Evolutionary conservation across 2,888 invertebrate species (phyloP).

Genomic region (Rhamnusium bicolor): DNA sequence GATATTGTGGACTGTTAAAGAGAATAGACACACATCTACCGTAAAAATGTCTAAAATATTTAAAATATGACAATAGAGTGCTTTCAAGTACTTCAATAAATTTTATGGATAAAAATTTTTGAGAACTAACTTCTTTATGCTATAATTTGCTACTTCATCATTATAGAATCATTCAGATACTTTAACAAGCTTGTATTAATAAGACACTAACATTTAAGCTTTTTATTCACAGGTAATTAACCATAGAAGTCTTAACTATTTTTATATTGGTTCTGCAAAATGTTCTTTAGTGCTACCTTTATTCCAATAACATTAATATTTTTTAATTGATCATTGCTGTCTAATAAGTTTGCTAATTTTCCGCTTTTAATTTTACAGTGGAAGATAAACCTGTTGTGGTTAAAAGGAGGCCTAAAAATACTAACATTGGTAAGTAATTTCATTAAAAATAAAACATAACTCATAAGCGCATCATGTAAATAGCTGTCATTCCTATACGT

Average conservation of each 20-base stretch:
- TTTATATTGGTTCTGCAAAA: neutral
- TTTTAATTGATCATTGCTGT: neutral
- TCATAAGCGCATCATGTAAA: neutral
- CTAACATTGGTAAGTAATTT: slow-evolving; percentile 68
- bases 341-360: slow-evolving; percentile 22
- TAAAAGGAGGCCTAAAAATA: slow-evolving; percentile 69
- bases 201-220: slow-evolving; percentile 10
- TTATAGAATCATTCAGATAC: slow-evolving; percentile 25
- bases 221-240: slow-evolving; percentile 7
- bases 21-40: too few species aligned
- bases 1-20: too few species aligned
- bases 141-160: slow-evolving; percentile 12
- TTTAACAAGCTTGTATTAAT: slow-evolving; percentile 20
- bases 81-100: too few species aligned
- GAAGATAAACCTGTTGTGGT: slow-evolving; percentile 68
- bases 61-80: too few species aligned
- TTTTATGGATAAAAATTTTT: neutral
- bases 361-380: slow-evolving; percentile 53
- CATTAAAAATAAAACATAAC: neutral
- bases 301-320: neutral
- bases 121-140: slow-evolving; percentile 12
- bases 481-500: too few species aligned
- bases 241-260: slow-evolving; percentile 5
- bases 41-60: too few species aligned
- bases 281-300: neutral